Conservation (phyloP, 2,113 vertebrate genomes). For the Boulengeromyrus knoepffleri region DNA sequence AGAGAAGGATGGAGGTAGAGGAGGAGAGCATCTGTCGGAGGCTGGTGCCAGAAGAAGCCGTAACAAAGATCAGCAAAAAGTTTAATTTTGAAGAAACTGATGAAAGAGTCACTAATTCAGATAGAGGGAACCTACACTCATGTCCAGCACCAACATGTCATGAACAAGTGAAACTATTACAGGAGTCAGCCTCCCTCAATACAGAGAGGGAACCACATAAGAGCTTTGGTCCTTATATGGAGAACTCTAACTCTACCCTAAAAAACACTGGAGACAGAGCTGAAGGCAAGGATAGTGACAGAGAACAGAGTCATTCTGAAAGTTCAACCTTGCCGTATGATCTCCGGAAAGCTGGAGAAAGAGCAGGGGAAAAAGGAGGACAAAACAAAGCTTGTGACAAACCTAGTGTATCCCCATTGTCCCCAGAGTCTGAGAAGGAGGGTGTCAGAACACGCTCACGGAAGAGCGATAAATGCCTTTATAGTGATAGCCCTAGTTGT, state of each 20-base stretch:
- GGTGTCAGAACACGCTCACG: conserved; percentile 53
- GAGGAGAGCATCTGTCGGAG: conserved; percentile 27
- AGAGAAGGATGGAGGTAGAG: conserved; percentile 16
- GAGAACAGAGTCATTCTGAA: conserved; percentile 38
- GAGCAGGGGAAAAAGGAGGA: conserved; percentile 35
- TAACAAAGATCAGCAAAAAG: conserved; percentile 12
- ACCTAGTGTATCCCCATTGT: conserved; percentile 28
- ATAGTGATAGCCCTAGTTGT: conserved; percentile 51
- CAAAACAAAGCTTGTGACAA: conserved; percentile 12
- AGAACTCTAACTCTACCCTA: conserved; percentile 21
- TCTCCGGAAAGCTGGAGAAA: conserved; percentile 37
- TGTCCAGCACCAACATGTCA: conserved; percentile 35
- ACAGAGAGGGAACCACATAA: conserved; percentile 25
- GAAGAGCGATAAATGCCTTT: conserved; percentile 59
- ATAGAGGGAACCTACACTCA: conserved; percentile 19
- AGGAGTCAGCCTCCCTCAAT: conserved; percentile 26
- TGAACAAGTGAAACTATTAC: conserved; percentile 11
- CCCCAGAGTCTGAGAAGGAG: conserved; percentile 53
- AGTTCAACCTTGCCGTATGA: conserved; percentile 48
- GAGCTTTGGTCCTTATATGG: conserved; percentile 25
- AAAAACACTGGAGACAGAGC: conserved; percentile 23
- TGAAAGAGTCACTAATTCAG: background rate
- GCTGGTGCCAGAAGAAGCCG: conserved; percentile 30
- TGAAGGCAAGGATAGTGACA: conserved; percentile 17
- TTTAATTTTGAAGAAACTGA: background rate